Conservation (phyloP, 2,888 invertebrate species). For the Escarpia spicata region DNA sequence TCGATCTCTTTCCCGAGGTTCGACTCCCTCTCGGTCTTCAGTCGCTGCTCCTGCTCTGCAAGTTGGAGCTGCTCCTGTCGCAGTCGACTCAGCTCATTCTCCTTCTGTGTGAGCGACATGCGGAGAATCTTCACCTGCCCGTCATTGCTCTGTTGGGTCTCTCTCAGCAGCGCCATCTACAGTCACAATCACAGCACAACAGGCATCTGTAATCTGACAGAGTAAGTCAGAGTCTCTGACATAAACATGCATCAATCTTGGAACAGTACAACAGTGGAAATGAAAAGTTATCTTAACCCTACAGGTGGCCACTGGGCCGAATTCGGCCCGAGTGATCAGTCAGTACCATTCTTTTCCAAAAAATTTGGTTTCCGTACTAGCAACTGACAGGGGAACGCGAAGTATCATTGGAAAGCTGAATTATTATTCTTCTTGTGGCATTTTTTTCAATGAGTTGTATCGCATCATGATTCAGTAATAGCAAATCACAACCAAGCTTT, state of each 20-base stretch:
- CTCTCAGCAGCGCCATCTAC: not conserved
- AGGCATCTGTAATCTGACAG: not conserved
- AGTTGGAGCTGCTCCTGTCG: not conserved
- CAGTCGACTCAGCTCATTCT: not conserved
- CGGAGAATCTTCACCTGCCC: constrained; percentile 3
- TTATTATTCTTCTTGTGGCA: too few species aligned
- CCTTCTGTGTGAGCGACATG: not conserved
- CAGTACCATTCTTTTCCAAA: too few species aligned
- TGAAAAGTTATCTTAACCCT: too few species aligned
- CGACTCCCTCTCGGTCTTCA: not conserved
- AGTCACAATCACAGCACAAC: not conserved
- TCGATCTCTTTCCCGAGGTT: not conserved
- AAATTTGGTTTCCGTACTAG: too few species aligned
- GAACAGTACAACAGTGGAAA: too few species aligned
- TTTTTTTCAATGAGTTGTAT: too few species aligned
- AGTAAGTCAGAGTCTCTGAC: not conserved
- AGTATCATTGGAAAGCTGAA: too few species aligned
- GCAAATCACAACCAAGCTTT: too few species aligned
- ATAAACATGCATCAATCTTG: not conserved
- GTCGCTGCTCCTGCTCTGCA: not conserved
- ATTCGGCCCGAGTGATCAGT: too few species aligned
- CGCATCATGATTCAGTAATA: too few species aligned
- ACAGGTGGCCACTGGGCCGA: too few species aligned
- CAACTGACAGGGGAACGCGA: too few species aligned
- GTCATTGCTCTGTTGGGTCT: not conserved